phyloP scores from a whole-genome alignment of 2,888 invertebrate genomes.

The Zonitis immaculata region DNA sequence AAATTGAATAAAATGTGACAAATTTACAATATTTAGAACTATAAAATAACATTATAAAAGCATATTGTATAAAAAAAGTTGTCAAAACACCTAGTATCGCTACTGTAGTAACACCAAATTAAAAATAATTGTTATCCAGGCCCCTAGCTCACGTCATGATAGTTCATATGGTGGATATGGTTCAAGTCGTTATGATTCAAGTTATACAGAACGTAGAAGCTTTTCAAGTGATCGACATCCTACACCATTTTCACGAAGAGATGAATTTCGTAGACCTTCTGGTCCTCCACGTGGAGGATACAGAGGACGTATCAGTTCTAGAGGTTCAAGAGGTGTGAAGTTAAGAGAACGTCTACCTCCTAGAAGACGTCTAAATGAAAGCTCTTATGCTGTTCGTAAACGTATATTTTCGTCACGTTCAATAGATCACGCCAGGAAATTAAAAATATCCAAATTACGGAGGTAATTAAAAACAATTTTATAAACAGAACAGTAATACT shows the following conservation, averaged over 20 bases:
- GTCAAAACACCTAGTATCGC: no score
- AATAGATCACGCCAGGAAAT: conserved; percentile 45
- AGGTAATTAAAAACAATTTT: conserved; percentile 44
- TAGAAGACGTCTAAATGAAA: conserved; percentile 54
- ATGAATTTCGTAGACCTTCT: conserved; percentile 46
- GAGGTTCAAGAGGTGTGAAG: conserved; percentile 49
- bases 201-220: conserved; percentile 54
- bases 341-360: conserved; percentile 54
- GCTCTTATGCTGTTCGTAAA: conserved; percentile 55
- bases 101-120: conserved; percentile 22
- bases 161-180: conserved; percentile 50
- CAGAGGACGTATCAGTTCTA: conserved; percentile 46
- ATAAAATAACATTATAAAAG: no score
- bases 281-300: conserved; percentile 40
- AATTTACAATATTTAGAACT: no score
- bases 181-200: conserved; percentile 53
- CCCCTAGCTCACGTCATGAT: conserved; percentile 44
- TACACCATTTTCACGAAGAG: conserved; percentile 39
- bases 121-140: conserved; percentile 41
- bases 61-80: no score
- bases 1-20: not conserved
- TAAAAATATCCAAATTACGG: conserved; percentile 48
- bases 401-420: conserved; percentile 46
- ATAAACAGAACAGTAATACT: conserved; percentile 1
- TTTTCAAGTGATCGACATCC: conserved; percentile 50